Base-by-base conservation (phyloP, 1,140 invertebrate genomes). In the Atta colombica region DNA sequence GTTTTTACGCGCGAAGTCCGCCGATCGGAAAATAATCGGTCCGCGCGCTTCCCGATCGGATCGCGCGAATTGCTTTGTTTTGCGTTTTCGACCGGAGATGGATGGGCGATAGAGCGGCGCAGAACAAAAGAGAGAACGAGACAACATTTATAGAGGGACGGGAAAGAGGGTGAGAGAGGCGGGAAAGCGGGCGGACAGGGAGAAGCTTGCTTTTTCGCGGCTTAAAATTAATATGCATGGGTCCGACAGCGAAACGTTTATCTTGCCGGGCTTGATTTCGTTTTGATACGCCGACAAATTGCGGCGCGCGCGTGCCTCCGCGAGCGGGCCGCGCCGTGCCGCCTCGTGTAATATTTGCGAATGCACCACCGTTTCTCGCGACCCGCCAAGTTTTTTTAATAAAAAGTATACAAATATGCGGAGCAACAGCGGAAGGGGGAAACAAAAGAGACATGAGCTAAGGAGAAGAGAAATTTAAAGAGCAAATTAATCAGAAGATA, bases 221-320 rank as follows among this genome's bases (percentile, higher is more conserved):
- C 94, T 95, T 95, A 95, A 94, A 95, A 95, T 95, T 95, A 95
- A 95, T 94, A 95, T 95, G 95, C 94, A 95, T 95, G 94, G 94
- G 91, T 90, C 91, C 91, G 92, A 90, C 92, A 89, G 92, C 90
- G 91, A 93, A 94, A 94, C 94, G 93, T 95, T 95, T 95, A 94
- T 94, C 93, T 94, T 94, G 94, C 94, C 82, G 86, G 80, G 93
- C 93, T 94, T 94, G 94, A 94, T 95, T 95, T 95, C 94, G 91
- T 94, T 94, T 95, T 94, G 94, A 95, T 95, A 94, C 93, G 91
- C 91, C 92, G 93, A 95, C 94, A 94, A 94, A 95, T 94, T 92
- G 92, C 92, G 80, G 85, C 65, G 89, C 91, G 78, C 60, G 80
- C 81, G 77, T 80, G 69, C 81, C 75, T 69, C 87, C 87, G 77